Evolutionary conservation across 2,888 invertebrate species (phyloP).

Genomic region (Tholera decimalis): DNA sequence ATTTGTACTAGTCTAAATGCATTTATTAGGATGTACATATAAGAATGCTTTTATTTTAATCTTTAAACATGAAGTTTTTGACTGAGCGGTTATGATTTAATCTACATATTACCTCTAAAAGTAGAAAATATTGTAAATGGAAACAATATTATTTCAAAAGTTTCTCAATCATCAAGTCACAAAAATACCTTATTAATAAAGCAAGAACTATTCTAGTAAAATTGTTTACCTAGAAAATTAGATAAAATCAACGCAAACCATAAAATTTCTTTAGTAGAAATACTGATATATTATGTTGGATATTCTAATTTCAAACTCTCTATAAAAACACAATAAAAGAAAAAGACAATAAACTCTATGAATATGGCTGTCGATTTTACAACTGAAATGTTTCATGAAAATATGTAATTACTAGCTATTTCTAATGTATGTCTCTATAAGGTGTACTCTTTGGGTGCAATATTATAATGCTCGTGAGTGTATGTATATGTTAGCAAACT

Average conservation of each 20-base stretch:
- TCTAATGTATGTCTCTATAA: conserved; percentile 1
- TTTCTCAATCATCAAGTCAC: no score
- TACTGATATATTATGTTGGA: no score
- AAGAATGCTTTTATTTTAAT: background rate
- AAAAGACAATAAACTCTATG: no score
- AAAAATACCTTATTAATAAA: background rate
- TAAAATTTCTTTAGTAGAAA: no score
- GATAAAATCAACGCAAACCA: no score
- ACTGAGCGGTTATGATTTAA: background rate
- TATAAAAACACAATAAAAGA: no score
- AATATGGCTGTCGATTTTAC: no score
- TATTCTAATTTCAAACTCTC: no score
- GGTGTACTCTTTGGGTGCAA: no score
- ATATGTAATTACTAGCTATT: conserved; percentile 1
- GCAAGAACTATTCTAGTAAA: background rate
- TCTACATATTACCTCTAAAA: background rate
- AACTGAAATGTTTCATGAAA: conserved; percentile 7
- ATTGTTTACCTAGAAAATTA: conserved; percentile 5
- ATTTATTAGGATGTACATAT: background rate
- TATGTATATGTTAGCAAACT: conserved; percentile 38
- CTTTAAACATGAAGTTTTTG: conserved; percentile 12
- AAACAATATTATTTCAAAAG: background rate
- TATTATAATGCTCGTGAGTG: conserved; percentile 7
- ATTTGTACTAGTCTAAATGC: background rate
- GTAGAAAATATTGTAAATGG: background rate